These are phyloP conservation scores for Temnothorax nylanderi DNA, from an alignment of 1,140 invertebrate species.

Conservation along the genomic window DNA sequence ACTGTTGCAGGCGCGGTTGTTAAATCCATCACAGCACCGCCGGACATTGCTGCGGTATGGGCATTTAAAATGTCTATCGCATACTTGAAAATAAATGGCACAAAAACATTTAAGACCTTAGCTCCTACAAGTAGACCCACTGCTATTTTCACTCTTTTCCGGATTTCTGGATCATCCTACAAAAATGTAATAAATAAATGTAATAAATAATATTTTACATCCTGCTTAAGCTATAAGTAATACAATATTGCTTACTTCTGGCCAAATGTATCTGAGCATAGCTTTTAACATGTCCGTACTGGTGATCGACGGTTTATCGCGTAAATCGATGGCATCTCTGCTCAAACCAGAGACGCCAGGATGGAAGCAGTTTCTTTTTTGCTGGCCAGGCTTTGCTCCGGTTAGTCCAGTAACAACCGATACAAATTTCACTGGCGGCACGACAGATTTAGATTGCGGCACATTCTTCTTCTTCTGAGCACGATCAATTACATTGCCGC, in stretches of 20 bases:
- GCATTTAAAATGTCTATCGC: slow-evolving; percentile 95
- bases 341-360: slow-evolving; percentile 92
- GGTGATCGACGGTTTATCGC: slow-evolving; percentile 88
- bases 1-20: slow-evolving; percentile 91
- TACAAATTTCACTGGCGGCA: slow-evolving; percentile 78
- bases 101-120: slow-evolving; percentile 95
- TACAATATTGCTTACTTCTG: slow-evolving; percentile 88
- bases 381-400: slow-evolving; percentile 86
- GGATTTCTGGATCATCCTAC: slow-evolving; percentile 92
- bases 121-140: slow-evolving; percentile 92
- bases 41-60: slow-evolving; percentile 81
- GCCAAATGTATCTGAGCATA: slow-evolving; percentile 98
- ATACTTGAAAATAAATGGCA: slow-evolving; percentile 99
- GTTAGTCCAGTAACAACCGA: slow-evolving; percentile 80
- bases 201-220: slow-evolving; percentile 38
- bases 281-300: slow-evolving; percentile 93
- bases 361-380: slow-evolving; percentile 95
- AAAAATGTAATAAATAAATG: slow-evolving; percentile 59
- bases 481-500: slow-evolving; percentile 82
- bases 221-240: not conserved
- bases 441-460: slow-evolving; percentile 80
- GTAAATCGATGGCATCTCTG: slow-evolving; percentile 87
- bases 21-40: slow-evolving; percentile 88
- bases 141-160: slow-evolving; percentile 94
- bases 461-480: slow-evolving; percentile 82